phyloP scores from a whole-genome alignment of 1,140 invertebrate genomes.

The Bactericera cockerelli region DNA sequence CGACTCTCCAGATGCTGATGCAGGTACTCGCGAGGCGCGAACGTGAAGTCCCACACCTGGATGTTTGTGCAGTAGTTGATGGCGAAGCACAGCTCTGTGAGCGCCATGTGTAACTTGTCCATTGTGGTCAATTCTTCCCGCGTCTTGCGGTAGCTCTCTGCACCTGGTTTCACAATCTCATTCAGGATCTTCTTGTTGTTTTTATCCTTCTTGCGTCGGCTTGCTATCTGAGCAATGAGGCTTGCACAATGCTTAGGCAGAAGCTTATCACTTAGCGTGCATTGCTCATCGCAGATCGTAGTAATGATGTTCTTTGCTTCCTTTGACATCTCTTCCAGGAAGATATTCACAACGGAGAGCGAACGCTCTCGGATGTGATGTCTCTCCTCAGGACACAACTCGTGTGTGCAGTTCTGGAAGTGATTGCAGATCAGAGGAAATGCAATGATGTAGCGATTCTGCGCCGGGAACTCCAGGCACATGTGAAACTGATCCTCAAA shows the following conservation, averaged over 20 bases:
- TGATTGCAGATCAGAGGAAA: conserved; percentile 96
- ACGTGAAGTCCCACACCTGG: conserved; percentile 97
- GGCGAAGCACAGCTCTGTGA: conserved; percentile 92
- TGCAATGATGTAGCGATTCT: conserved; percentile 92
- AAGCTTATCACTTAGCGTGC: conserved; percentile 81
- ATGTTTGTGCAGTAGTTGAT: conserved; percentile 95
- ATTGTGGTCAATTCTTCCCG: conserved; percentile 92
- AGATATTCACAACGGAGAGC: conserved; percentile 92
- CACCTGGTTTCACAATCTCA: conserved; percentile 76
- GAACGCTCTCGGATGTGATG: conserved; percentile 91
- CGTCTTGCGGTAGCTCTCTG: conserved; percentile 88
- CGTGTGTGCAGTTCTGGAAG: conserved; percentile 95
- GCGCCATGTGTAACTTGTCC: conserved; percentile 97
- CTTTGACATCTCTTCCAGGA: conserved; percentile 96
- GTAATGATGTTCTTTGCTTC: conserved; percentile 98
- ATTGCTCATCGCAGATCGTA: conserved; percentile 94
- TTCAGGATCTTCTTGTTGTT: conserved; percentile 71
- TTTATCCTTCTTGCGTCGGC: conserved; percentile 81
- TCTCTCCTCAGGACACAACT: conserved; percentile 95
- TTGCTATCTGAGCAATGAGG: conserved; percentile 69
- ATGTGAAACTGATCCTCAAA: conserved; percentile 98
- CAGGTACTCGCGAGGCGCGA: conserved; percentile 93
- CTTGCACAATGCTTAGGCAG: conserved; percentile 89
- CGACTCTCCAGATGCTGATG: conserved; percentile 89
- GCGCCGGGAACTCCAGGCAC: conserved; percentile 95